Conservation (phyloP, 2,113 vertebrate genomes). For the Lathamus discolor region DNA sequence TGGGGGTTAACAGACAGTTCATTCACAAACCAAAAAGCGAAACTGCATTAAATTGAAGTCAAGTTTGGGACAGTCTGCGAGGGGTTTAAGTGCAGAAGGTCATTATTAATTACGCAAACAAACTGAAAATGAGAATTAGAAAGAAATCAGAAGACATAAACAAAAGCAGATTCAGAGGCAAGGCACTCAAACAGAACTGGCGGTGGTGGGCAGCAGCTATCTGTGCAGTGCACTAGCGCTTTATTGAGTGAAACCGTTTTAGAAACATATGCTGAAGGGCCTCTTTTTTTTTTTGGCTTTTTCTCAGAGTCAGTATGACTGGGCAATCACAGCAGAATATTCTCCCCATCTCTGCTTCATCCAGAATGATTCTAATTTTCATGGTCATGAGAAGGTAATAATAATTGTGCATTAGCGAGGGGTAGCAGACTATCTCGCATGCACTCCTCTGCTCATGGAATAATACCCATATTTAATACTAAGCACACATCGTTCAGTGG, state of each 20-base stretch:
- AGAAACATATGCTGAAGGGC: background rate
- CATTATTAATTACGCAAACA: background rate
- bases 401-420: background rate
- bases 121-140: slow-evolving; percentile 1
- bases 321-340: background rate
- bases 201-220: background rate
- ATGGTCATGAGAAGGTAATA: background rate
- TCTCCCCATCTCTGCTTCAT: background rate
- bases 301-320: background rate
- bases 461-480: background rate
- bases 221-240: background rate
- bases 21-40: background rate
- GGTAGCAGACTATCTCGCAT: background rate
- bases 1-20: background rate
- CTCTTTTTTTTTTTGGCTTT: background rate
- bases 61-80: background rate
- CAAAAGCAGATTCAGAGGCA: background rate
- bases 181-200: background rate
- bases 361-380: background rate
- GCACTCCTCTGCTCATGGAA: background rate
- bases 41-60: background rate
- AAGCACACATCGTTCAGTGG: background rate
- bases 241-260: background rate
- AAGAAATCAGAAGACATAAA: background rate
- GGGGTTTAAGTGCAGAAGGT: background rate